Percentiles rank a stretch among this genome's conserved stretches.
phyloP scores from a whole-genome alignment of 2,113 vertebrate species.

The Plecturocebus donacophilus region DNA sequence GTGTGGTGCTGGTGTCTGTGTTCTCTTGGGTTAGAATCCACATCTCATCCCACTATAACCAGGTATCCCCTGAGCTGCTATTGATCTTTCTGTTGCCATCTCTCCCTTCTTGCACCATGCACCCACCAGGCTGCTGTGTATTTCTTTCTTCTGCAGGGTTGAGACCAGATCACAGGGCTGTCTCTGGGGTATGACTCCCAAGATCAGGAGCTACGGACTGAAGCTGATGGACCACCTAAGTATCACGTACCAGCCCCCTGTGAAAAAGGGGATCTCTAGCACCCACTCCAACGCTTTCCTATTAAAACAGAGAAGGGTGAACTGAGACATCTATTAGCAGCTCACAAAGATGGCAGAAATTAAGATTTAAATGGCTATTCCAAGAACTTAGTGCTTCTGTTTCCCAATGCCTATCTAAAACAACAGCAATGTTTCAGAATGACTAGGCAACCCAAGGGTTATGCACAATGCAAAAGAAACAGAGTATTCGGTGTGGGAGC shows the following conservation, averaged over 20 bases:
- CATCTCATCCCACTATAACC: background rate
- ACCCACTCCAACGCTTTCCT: background rate
- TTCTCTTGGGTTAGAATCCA: background rate
- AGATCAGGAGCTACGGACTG: background rate
- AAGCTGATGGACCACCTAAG: background rate
- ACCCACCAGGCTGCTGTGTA: too few species aligned
- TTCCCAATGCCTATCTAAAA: background rate
- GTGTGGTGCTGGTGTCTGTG: fast-evolving
- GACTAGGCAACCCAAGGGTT: background rate
- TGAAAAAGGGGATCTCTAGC: background rate
- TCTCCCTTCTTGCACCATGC: background rate
- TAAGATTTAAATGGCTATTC: background rate
- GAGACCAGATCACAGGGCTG: background rate
- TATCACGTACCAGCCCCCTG: background rate
- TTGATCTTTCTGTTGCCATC: background rate
- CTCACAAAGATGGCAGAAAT: background rate
- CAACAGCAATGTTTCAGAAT: background rate
- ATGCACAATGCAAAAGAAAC: background rate
- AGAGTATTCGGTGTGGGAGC: too few species aligned
- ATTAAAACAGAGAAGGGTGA: background rate
- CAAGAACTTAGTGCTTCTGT: background rate
- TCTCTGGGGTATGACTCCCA: background rate
- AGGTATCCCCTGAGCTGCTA: background rate
- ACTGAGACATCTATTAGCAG: background rate
- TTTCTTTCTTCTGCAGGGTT: background rate